Evolutionary conservation across 1,140 invertebrate species (phyloP), one percentile per base, ranked within the genome.

Genomic region (Lepidostoma basale): DNA sequence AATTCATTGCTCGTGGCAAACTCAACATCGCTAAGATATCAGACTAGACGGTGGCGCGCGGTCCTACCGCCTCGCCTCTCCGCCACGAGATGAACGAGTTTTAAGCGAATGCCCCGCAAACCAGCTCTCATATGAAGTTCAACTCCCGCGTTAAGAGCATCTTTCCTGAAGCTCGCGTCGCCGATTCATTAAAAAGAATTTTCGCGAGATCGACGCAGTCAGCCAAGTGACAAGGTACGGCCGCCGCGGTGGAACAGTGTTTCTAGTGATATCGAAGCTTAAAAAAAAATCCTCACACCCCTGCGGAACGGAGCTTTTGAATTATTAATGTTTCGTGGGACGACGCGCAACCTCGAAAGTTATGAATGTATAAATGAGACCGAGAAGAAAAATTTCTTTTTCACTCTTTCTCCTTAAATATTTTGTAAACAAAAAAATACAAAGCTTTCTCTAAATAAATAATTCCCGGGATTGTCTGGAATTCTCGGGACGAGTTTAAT

Each of bases 71-170:
- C 23, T 26, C n/a, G 23, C 26, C 14, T 3, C 4, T 33, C 22
- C 20, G 1, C 54, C 25, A 2, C 54, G 16, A 33, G 26, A 25
- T 28, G 62, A 69, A 30, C 54, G 47, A 56, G 69, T 70, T 70
- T 70, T 63, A 70, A 66, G 64, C 63, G 69, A 59, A 25, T 36
- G 60, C 52, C 25, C 39, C 25, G 36, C 39, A 64, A 42, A 49
- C 40, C 58, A 70, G 58, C 69, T 67, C 64, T 70, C 69, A 70
- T 45, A 67, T 36, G 12, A 56, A 62, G 64, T 70, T 67, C 58
- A 59, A 16, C 64, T 62, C 63, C 63, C 69, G 63, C 63, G 64
- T 23, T 25, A 65, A 26, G 39, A 70, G 62, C 69, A 52, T 70
- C 58, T 67, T 44, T 42, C 22, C 40, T n/a, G 30, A 39, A 36